Percentiles rank a stretch among this genome's conserved stretches.
phyloP scores from a whole-genome alignment of 1,140 invertebrate species.

The Lordiphosa stackelbergi region DNA sequence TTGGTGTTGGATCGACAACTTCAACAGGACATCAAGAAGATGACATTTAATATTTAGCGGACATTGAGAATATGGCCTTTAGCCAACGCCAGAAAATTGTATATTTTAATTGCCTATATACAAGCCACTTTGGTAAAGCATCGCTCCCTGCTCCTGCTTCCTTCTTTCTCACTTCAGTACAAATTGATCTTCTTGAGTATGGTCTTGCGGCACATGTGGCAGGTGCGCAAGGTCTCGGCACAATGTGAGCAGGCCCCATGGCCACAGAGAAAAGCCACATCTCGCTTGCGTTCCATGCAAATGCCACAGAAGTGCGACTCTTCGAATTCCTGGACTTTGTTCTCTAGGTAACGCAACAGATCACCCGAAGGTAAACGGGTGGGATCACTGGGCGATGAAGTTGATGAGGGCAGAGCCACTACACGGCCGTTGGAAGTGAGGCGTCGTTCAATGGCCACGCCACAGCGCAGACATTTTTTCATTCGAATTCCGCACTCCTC shows the following conservation, averaged over 20 bases:
- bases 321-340: slow-evolving; percentile 91
- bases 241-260: slow-evolving; percentile 92
- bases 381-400: slow-evolving; percentile 65
- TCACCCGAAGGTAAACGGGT: slow-evolving; percentile 80
- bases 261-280: slow-evolving; percentile 92
- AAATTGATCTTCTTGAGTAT: slow-evolving; percentile 93
- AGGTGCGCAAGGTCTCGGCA: slow-evolving; percentile 87
- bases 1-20: no score
- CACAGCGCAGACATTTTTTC: slow-evolving; percentile 89
- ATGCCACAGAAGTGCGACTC: slow-evolving; percentile 88
- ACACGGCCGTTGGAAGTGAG: slow-evolving; percentile 59
- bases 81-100: slow-evolving; percentile 11
- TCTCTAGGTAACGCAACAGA: slow-evolving; percentile 87
- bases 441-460: slow-evolving; percentile 80
- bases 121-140: slow-evolving; percentile 70
- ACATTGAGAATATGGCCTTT: slow-evolving; percentile 3
- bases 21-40: background rate
- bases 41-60: background rate
- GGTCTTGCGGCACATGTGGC: slow-evolving; percentile 94
- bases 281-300: slow-evolving; percentile 87
- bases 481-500: slow-evolving; percentile 87
- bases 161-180: slow-evolving; percentile 78
- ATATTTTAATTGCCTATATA: slow-evolving; percentile 48
- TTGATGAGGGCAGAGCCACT: slow-evolving; percentile 40
- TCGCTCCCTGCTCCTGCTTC: slow-evolving; percentile 13